These are phyloP conservation scores for Megaustenia siamemsis DNA, from an alignment of 2,888 invertebrate genomes.

Conservation along the genomic window DNA sequence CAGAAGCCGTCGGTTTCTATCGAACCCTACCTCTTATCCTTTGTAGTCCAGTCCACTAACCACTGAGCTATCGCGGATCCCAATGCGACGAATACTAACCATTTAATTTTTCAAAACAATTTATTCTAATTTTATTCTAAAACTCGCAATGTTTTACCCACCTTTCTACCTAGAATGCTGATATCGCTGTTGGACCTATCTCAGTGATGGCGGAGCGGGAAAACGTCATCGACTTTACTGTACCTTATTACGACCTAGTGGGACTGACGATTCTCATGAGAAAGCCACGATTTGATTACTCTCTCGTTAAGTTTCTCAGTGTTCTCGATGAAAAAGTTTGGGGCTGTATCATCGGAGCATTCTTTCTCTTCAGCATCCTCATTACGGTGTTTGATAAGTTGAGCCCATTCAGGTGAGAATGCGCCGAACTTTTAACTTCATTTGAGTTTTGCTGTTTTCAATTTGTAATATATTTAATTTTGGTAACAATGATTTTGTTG, in stretches of 20 bases:
- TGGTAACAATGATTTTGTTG: no score
- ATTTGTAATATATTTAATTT: no score
- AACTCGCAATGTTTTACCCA: no score
- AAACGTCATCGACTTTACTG: constrained; percentile 96
- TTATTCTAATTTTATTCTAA: no score
- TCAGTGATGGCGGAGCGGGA: constrained; percentile 96
- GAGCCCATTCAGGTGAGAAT: constrained; percentile 55
- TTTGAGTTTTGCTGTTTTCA: no score
- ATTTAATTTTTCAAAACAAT: no score
- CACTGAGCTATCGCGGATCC: no score
- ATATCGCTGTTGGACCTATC: constrained; percentile 94
- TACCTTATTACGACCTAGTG: constrained; percentile 98
- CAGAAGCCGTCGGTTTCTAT: no score
- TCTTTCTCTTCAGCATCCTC: constrained; percentile 83
- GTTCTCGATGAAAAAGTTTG: constrained; percentile 97
- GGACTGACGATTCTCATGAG: constrained; percentile 98
- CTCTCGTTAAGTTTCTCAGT: constrained; percentile 96
- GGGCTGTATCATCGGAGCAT: constrained; percentile 88
- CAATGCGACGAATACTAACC: no score
- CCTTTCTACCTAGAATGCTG: constrained; percentile 85
- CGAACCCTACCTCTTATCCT: no score
- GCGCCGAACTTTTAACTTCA: no score
- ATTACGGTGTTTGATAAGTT: constrained; percentile 96
- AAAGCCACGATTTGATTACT: constrained; percentile 91
- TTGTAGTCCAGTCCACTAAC: no score